Evolutionary conservation across 2,797 vertebrate genomes (phyloP).

Genomic region (Notolepis coatsorum): DNA sequence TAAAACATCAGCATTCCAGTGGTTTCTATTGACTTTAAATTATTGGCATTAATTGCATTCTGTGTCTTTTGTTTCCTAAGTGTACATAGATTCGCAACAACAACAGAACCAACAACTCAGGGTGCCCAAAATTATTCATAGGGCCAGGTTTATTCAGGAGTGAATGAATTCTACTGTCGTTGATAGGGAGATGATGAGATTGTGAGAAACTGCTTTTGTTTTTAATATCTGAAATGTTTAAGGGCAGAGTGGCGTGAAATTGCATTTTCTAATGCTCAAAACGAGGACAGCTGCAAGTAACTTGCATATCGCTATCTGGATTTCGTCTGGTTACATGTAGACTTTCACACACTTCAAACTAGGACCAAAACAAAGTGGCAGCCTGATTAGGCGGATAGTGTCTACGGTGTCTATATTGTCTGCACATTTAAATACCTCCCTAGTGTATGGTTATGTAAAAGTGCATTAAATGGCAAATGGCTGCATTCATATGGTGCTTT

Average conservation of each 20-base stretch:
- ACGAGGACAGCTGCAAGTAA: constrained; percentile 15
- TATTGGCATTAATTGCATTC: neutral
- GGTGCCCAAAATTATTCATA: neutral
- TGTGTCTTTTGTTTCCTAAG: neutral
- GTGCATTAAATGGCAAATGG: constrained; percentile 35
- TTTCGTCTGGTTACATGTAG: constrained; percentile 27
- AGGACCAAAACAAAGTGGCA: constrained; percentile 9
- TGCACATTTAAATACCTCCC: constrained; percentile 28
- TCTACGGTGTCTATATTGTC: too few relatives aligned
- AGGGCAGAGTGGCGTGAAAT: constrained; percentile 47
- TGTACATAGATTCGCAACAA: neutral
- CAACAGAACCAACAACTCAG: too few relatives aligned
- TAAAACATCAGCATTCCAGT: neutral
- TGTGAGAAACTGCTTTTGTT: constrained; percentile 11
- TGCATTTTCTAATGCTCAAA: constrained; percentile 29
- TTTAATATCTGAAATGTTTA: constrained; percentile 36
- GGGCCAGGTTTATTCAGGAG: neutral
- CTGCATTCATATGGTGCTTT: too few relatives aligned
- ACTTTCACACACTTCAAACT: constrained; percentile 13
- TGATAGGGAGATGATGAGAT: constrained; percentile 2
- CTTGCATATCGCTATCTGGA: constrained; percentile 1
- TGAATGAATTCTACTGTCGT: constrained; percentile 2
- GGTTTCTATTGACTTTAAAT: neutral
- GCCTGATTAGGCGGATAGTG: too few relatives aligned
- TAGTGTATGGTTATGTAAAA: constrained; percentile 3